Conservation (phyloP, 2,888 invertebrate genomes). For the Macrophya annulata region DNA sequence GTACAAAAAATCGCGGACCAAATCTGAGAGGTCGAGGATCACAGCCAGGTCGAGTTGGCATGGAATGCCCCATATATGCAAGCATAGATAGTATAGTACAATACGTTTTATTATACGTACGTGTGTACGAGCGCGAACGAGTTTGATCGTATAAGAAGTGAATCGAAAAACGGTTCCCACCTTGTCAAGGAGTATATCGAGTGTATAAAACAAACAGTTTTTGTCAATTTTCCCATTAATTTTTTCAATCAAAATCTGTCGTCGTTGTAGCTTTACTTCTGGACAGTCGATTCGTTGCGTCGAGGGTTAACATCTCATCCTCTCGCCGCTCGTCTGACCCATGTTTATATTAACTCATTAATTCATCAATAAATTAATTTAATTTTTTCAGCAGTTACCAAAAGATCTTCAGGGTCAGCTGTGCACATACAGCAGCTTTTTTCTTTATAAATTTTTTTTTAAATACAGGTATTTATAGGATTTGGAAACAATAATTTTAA, state of each 20-base stretch:
- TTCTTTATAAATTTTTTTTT: not conserved
- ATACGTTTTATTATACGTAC: not conserved
- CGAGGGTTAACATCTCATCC: not conserved
- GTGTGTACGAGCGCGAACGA: not conserved
- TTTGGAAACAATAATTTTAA: no score
- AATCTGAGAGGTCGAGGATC: no score
- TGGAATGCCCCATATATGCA: no score
- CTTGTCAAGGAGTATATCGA: not conserved
- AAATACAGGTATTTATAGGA: no score
- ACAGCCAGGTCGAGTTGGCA: no score
- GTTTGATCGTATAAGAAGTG: not conserved
- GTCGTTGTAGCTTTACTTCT: not conserved
- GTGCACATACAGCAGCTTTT: not conserved
- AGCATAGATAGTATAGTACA: not conserved
- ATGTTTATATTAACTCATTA: no score
- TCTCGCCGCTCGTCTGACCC: not conserved
- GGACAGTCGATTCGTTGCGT: not conserved
- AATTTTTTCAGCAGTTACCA: no score
- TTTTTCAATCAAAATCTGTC: slow-evolving; percentile 7
- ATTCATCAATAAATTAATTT: no score
- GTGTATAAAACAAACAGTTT: slow-evolving; percentile 6
- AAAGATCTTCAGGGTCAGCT: not conserved
- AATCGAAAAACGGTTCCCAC: not conserved
- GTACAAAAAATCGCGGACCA: no score
- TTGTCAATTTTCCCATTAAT: slow-evolving; percentile 26